Percentiles rank a stretch among this genome's conserved stretches.
Evolutionary conservation across 2,797 vertebrate genomes (phyloP).

Genomic region (Bradypus variegatus): DNA sequence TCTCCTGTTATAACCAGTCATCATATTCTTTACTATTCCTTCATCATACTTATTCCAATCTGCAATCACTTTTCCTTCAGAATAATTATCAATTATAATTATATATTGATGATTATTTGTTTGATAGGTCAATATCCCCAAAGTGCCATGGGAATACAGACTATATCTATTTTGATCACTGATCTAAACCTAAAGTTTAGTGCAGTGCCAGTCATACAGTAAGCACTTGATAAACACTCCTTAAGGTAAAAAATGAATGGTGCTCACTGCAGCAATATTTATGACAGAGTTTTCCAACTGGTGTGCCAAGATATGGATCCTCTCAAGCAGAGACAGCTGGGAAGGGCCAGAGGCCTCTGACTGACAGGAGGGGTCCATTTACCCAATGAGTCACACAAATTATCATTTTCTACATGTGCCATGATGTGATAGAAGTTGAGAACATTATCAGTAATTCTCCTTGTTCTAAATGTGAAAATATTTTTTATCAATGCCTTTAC

Average conservation of each 20-base stretch:
- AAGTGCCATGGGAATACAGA: neutral
- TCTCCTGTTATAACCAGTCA: neutral
- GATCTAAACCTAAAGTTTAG: neutral
- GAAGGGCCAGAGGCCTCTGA: neutral
- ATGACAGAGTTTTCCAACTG: neutral
- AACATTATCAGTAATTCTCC: neutral
- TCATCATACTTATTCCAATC: neutral
- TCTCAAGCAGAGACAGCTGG: neutral
- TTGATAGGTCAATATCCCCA: neutral
- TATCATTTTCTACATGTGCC: neutral
- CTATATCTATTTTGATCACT: neutral
- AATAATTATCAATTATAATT: neutral
- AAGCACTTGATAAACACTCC: neutral
- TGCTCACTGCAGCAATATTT: neutral
- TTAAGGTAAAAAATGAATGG: neutral
- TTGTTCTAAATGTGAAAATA: neutral
- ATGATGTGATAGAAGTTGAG: neutral
- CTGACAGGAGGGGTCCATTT: neutral
- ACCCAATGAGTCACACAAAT: neutral
- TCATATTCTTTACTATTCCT: neutral
- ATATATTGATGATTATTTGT: neutral
- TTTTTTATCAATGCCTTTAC: neutral
- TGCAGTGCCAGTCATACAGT: neutral
- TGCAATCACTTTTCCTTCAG: neutral
- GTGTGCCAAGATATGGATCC: neutral